A percentile compares a stretch with the other conserved stretches of the same genome.
Evolutionary conservation across 2,113 vertebrate genomes (phyloP).

Genomic region (Amblyornis subalaris): DNA sequence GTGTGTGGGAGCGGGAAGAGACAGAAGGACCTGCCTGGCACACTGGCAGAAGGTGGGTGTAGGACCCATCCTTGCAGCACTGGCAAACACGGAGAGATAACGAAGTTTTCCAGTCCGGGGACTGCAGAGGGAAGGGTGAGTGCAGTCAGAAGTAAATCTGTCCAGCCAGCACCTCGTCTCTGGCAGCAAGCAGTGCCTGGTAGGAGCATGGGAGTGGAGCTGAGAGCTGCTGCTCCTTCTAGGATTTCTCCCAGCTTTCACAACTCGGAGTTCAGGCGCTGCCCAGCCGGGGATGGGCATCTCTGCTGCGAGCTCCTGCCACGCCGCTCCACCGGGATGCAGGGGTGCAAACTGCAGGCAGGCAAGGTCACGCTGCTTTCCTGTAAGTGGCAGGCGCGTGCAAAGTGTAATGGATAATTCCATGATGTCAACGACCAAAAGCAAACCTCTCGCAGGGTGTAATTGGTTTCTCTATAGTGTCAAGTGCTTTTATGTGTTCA

Average conservation of each 20-base stretch:
- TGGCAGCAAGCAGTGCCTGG: background rate
- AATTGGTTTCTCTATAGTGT: conserved; percentile 64
- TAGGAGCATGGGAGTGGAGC: background rate
- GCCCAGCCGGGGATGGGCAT: background rate
- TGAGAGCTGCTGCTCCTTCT: background rate
- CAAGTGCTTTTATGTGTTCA: conserved; percentile 70
- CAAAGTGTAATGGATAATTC: conserved; percentile 56
- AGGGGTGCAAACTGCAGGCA: background rate
- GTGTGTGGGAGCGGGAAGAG: background rate
- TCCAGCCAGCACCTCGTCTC: background rate
- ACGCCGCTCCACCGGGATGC: background rate
- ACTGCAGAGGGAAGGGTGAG: background rate
- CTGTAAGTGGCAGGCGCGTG: conserved; percentile 45
- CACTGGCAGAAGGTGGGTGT: background rate
- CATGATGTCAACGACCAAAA: conserved; percentile 46
- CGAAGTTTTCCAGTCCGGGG: background rate
- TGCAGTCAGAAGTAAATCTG: background rate
- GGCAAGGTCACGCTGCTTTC: conserved; percentile 45
- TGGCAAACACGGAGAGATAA: background rate
- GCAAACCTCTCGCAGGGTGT: conserved; percentile 32
- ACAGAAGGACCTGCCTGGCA: background rate
- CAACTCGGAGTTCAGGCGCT: background rate
- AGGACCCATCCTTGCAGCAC: background rate
- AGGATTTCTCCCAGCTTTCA: background rate
- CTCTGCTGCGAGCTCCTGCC: background rate